phyloP scores from a whole-genome alignment of 2,888 invertebrate genomes.

The Nudaria mundana region DNA sequence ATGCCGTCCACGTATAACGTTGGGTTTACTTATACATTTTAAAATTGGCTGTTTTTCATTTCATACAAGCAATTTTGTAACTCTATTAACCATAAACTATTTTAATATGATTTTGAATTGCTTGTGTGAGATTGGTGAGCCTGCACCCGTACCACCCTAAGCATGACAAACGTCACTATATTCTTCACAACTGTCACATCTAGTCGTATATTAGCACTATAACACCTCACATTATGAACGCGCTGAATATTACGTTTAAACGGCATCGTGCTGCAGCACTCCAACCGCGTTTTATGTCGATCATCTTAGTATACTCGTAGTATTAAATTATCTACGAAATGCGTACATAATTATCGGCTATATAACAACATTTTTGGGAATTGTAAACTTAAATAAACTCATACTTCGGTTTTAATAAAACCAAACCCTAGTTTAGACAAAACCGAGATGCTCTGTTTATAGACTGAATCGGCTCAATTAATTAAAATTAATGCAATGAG shows the following conservation, averaged over 20 bases:
- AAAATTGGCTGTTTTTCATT: constrained; percentile 41
- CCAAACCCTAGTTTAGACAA: no score
- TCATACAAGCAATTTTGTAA: no score
- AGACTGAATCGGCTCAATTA: no score
- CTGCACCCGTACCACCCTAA: constrained; percentile 77
- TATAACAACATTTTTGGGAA: no score
- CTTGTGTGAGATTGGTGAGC: constrained; percentile 61
- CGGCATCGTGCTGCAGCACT: constrained; percentile 21
- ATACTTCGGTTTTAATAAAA: no score
- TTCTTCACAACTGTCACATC: constrained; percentile 47
- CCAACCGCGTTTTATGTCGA: constrained; percentile 14
- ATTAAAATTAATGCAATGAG: no score
- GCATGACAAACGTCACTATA: constrained; percentile 61
- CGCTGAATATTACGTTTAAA: constrained; percentile 31
- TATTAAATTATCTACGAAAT: no score
- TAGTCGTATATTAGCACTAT: constrained; percentile 48
- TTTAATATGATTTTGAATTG: constrained; percentile 30
- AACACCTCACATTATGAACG: constrained; percentile 38
- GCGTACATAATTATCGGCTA: no score
- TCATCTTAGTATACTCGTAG: no score
- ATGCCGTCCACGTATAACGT: constrained; percentile 57
- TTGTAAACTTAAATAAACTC: no score
- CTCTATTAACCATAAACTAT: no score
- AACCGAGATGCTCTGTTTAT: no score
- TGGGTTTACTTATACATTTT: constrained; percentile 49